These are phyloP conservation scores for Hipparchia semele DNA, from an alignment of 2,888 invertebrate species.

Conservation along the genomic window DNA sequence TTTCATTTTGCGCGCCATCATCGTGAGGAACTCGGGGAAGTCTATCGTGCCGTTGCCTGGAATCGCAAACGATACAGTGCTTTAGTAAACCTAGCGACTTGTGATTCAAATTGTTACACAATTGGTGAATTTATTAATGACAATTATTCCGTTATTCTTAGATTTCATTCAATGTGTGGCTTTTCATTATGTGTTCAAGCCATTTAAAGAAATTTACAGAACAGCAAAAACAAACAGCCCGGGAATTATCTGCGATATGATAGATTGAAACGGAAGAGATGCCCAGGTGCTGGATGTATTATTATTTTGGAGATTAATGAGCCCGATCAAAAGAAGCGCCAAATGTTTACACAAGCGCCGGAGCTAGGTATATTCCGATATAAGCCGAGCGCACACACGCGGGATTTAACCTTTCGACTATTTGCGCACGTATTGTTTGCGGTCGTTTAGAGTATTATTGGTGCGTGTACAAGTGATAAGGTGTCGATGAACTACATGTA, in stretches of 20 bases:
- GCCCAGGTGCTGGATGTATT: slow-evolving; percentile 39
- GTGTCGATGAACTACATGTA: neutral
- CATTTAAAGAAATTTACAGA: neutral
- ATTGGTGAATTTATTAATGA: too few species aligned
- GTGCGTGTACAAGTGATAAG: slow-evolving; percentile 3
- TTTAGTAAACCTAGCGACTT: neutral
- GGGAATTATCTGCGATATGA: slow-evolving; percentile 6
- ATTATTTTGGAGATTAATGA: slow-evolving; percentile 43
- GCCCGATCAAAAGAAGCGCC: slow-evolving; percentile 43
- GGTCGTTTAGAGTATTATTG: neutral
- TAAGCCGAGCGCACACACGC: neutral
- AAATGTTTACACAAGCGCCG: slow-evolving; percentile 42
- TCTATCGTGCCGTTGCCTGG: slow-evolving; percentile 99
- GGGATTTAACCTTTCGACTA: neutral
- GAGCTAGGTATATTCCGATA: slow-evolving; percentile 4
- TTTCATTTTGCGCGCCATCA: slow-evolving; percentile 99
- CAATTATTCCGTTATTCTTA: too few species aligned
- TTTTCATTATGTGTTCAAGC: too few species aligned
- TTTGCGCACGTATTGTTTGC: slow-evolving; percentile 15
- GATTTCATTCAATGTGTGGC: too few species aligned
- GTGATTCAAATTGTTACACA: too few species aligned
- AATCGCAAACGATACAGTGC: slow-evolving; percentile 44
- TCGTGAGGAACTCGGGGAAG: slow-evolving; percentile 99
- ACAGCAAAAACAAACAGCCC: neutral
- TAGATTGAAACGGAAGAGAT: slow-evolving; percentile 20